Conservation (phyloP, 2,888 invertebrate genomes). For the Ochropleura leucogaster region DNA sequence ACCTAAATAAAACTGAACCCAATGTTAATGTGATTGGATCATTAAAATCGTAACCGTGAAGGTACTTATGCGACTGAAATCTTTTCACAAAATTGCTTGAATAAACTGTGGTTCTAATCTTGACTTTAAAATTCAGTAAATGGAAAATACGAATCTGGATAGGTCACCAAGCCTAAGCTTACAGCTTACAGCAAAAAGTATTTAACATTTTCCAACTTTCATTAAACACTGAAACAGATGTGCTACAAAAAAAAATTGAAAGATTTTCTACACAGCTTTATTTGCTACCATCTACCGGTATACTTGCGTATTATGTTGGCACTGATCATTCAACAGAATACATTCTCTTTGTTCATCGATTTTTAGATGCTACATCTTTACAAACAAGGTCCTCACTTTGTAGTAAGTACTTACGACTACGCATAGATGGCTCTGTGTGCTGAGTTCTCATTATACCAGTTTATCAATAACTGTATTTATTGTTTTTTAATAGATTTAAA, state of each 20-base stretch:
- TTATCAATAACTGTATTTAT: neutral
- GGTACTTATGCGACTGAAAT: neutral
- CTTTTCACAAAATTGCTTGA: neutral
- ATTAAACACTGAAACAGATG: neutral
- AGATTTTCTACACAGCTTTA: neutral
- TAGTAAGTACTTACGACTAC: neutral
- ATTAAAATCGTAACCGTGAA: neutral
- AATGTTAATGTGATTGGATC: neutral
- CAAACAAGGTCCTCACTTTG: neutral
- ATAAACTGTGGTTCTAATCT: neutral
- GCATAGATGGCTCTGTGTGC: slow-evolving; percentile 57
- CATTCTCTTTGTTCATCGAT: slow-evolving; percentile 43
- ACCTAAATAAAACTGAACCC: no score
- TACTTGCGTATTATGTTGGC: neutral
- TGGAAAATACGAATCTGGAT: neutral
- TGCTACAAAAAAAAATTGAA: neutral
- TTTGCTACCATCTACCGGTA: slow-evolving; percentile 50
- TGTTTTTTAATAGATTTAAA: neutral
- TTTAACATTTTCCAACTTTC: neutral
- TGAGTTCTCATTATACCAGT: neutral
- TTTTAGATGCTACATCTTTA: slow-evolving; percentile 24
- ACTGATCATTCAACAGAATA: neutral
- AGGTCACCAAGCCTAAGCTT: neutral
- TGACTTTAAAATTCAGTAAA: neutral
- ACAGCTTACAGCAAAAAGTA: neutral